phyloP scores from a whole-genome alignment of 2,888 invertebrate species.

The Drosophila anomalipes region DNA sequence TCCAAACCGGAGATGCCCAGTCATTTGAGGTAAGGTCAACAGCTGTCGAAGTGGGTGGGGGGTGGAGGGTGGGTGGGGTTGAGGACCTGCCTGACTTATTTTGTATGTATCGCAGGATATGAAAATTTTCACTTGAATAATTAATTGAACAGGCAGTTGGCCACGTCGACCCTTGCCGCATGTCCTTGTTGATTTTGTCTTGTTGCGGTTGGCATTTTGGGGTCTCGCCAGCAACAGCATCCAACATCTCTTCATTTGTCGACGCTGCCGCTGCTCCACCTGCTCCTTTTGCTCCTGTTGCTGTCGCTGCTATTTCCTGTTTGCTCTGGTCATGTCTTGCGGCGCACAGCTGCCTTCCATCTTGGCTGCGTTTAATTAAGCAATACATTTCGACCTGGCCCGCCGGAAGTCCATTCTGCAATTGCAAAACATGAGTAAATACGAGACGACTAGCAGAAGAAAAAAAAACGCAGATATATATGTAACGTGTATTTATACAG shows the following conservation, averaged over 20 bases:
- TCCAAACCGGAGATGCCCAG: slow-evolving; percentile 20
- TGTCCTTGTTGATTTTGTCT: slow-evolving; percentile 63
- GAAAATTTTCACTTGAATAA: slow-evolving; percentile 83
- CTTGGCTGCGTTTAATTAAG: slow-evolving; percentile 62
- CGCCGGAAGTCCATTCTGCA: slow-evolving; percentile 40
- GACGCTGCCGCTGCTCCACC: slow-evolving; percentile 7
- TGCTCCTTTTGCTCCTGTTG: neutral
- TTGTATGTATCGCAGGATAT: slow-evolving; percentile 77
- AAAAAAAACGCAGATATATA: neutral
- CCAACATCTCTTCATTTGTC: slow-evolving; percentile 32
- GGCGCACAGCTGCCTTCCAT: slow-evolving; percentile 33
- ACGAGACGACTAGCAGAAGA: slow-evolving; percentile 4
- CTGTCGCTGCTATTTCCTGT: slow-evolving; percentile 28
- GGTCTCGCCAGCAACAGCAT: slow-evolving; percentile 20
- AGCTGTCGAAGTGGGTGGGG: slow-evolving; percentile 63
- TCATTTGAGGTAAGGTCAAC: slow-evolving; percentile 75
- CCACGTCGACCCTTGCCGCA: slow-evolving; percentile 39
- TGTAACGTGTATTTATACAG: neutral
- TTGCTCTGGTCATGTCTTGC: slow-evolving; percentile 58
- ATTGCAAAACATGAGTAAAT: slow-evolving; percentile 24
- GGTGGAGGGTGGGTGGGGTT: neutral
- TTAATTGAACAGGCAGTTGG: slow-evolving; percentile 72
- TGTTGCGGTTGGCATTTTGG: slow-evolving; percentile 63
- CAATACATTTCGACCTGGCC: slow-evolving; percentile 48
- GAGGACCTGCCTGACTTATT: slow-evolving; percentile 72